Conservation (phyloP, 2,113 vertebrate species). For the Pangasianodon gigas region DNA sequence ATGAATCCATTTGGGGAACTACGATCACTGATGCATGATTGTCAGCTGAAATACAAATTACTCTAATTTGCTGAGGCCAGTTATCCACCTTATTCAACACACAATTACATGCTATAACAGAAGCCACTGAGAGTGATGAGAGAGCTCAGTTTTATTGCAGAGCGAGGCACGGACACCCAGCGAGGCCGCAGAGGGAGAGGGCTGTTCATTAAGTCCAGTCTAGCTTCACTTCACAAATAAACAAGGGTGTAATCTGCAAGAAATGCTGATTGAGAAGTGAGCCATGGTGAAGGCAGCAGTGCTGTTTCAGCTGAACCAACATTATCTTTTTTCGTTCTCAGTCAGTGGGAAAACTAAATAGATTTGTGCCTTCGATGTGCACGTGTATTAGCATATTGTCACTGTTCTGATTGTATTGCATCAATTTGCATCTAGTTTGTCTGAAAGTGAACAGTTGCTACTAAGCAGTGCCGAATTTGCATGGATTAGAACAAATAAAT, state of each 20-base stretch:
- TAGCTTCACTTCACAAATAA: constrained; percentile 17
- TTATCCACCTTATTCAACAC: constrained; percentile 50
- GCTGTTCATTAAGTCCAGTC: constrained; percentile 21
- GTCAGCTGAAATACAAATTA: constrained; percentile 30
- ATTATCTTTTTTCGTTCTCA: neutral
- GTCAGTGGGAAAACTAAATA: neutral
- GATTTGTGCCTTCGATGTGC: neutral
- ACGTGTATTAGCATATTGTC: neutral
- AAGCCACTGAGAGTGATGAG: neutral
- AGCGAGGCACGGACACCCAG: constrained; percentile 17
- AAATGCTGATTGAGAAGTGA: constrained; percentile 4
- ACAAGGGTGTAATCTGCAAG: neutral
- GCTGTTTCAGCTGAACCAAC: neutral
- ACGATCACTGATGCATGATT: constrained; percentile 2
- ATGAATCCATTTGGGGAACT: constrained; percentile 6
- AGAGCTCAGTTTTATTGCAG: constrained; percentile 28
- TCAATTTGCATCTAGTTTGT: neutral
- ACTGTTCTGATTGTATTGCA: neutral
- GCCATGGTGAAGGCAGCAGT: neutral
- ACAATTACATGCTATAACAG: constrained; percentile 49
- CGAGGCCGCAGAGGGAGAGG: constrained; percentile 5
- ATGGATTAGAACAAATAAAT: neutral
- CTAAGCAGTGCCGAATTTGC: neutral
- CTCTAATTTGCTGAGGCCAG: constrained; percentile 60
- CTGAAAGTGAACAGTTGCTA: neutral